A percentile compares a stretch with the other conserved stretches of the same genome.
Conservation (phyloP, 2,888 invertebrate genomes). For the Spilosoma lubricipeda region DNA sequence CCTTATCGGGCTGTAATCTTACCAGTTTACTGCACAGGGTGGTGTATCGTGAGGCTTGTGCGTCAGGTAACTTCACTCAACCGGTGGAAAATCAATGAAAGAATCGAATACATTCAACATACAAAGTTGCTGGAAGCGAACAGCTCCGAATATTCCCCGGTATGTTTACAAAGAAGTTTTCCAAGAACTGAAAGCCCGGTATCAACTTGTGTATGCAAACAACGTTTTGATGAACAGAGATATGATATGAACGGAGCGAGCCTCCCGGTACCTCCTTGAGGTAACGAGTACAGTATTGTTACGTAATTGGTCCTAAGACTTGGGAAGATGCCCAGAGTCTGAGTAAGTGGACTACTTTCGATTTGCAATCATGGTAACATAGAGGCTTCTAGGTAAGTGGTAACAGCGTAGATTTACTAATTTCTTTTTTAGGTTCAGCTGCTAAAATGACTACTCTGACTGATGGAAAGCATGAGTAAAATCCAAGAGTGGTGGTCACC, state of each 20-base stretch:
- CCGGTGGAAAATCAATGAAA: too few relatives aligned
- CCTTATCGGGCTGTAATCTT: too few relatives aligned
- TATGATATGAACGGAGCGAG: conserved; percentile 52
- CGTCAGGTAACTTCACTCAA: too few relatives aligned
- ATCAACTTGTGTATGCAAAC: conserved; percentile 74
- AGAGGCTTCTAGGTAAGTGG: too few relatives aligned
- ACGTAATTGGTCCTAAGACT: conserved; percentile 17
- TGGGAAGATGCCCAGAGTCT: background rate
- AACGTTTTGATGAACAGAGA: conserved; percentile 71
- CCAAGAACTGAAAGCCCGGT: conserved; percentile 48
- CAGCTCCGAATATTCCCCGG: conserved; percentile 22
- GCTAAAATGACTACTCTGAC: too few relatives aligned
- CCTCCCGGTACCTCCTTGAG: conserved; percentile 4
- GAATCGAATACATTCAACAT: too few relatives aligned
- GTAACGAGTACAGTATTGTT: conserved; percentile 19
- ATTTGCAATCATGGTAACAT: background rate
- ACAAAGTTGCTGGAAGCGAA: background rate
- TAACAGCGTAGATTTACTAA: too few relatives aligned
- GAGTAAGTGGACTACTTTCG: background rate
- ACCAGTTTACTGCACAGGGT: too few relatives aligned
- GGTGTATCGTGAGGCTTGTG: too few relatives aligned
- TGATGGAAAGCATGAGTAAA: too few relatives aligned
- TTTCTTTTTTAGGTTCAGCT: too few relatives aligned
- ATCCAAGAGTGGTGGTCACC: too few relatives aligned
- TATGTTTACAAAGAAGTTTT: conserved; percentile 36